Base-by-base conservation (phyloP, 2,113 vertebrate species). In the Euleptes europaea region DNA sequence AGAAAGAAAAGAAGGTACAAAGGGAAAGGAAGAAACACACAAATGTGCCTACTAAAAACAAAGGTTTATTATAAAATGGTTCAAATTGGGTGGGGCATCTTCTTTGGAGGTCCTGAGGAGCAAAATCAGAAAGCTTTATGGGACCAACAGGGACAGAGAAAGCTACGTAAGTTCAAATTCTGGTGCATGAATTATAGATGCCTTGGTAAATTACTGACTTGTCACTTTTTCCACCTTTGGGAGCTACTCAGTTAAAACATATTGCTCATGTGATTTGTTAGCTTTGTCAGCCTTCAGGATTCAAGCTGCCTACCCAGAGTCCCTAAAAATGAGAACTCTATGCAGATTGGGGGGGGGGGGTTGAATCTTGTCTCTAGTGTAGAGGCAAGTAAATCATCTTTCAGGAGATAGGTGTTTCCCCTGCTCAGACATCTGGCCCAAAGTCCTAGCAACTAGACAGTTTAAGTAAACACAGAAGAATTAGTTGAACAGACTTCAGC, bases 41-140 rank as follows among this genome's bases (percentile, higher is more conserved):
- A 92, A 90, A 89, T 57, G 17, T 80, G 78, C 72, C 77, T 80
- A 65, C 76, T 73, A 79, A 83, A 85, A 84, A 86, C 54, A 66
- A 85, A 88, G 47, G 67, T 17, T 79, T 71, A 63, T 49, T 35
- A 44, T 28, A 47, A 73, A 79, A 85, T 38, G 51, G 72, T 80
- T 72, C 17, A 0, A 38, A 31, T 28, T 79, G 0, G 0, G 49
- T 82, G 74, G 66, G 57, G 28, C 23, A 35, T 42, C 0, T 70
- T 6, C 81, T 54, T 33, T 66, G 57, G 31, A 42, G 65, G 67
- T 21, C 63, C 65, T 80, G 69, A 26, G 35, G 88, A 70, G 13
- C 51, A 73, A 63, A 51, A 51, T 42, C 12, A 54, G 38, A 76
- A 78, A 42, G n/a, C 35, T 31, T 67, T 75, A 42, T 40, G 19